Percentiles rank a stretch among this genome's conserved stretches.
These are phyloP conservation scores for Diplogasteroides magnus DNA, from an alignment of 1,140 invertebrate species.

Conservation along the genomic window DNA sequence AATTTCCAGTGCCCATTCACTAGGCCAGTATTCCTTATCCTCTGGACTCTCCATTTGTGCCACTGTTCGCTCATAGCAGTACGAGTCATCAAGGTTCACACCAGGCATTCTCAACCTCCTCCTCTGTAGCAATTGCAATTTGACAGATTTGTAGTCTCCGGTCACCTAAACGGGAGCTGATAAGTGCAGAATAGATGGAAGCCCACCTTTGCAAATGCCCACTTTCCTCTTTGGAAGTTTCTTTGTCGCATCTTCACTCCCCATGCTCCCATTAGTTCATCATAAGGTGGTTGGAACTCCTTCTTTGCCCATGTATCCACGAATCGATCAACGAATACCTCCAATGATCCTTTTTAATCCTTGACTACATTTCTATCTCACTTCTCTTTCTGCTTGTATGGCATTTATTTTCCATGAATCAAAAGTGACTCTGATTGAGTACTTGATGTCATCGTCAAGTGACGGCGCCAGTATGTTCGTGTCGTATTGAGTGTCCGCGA, in stretches of 20 bases:
- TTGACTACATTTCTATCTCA: neutral
- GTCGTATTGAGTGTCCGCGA: slow-evolving; percentile 26
- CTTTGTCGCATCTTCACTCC: slow-evolving; percentile 22
- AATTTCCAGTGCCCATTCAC: slow-evolving; percentile 20
- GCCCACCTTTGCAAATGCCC: slow-evolving; percentile 12
- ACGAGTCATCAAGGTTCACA: slow-evolving; percentile 21
- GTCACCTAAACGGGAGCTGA: neutral
- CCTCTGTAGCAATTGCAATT: slow-evolving; percentile 22
- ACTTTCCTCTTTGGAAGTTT: slow-evolving; percentile 30
- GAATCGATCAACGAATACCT: slow-evolving; percentile 21
- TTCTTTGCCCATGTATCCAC: slow-evolving; percentile 28
- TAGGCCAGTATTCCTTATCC: slow-evolving; percentile 13
- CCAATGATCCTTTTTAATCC: neutral
- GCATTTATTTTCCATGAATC: slow-evolving; percentile 20
- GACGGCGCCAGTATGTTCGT: slow-evolving; percentile 23
- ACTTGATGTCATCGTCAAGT: slow-evolving; percentile 26
- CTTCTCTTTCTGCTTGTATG: slow-evolving; percentile 14
- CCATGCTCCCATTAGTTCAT: slow-evolving; percentile 24
- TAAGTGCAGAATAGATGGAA: neutral
- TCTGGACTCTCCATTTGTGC: slow-evolving; percentile 2
- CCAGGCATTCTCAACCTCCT: slow-evolving; percentile 21
- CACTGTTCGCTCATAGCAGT: slow-evolving; percentile 25
- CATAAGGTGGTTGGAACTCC: slow-evolving; percentile 21
- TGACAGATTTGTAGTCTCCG: slow-evolving; percentile 13
- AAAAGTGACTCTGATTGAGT: slow-evolving; percentile 9